A percentile compares a stretch with the other conserved stretches of the same genome.
These are phyloP conservation scores for Sorex maritimensis DNA, from an alignment of 2,797 vertebrate species.

Conservation along the genomic window DNA sequence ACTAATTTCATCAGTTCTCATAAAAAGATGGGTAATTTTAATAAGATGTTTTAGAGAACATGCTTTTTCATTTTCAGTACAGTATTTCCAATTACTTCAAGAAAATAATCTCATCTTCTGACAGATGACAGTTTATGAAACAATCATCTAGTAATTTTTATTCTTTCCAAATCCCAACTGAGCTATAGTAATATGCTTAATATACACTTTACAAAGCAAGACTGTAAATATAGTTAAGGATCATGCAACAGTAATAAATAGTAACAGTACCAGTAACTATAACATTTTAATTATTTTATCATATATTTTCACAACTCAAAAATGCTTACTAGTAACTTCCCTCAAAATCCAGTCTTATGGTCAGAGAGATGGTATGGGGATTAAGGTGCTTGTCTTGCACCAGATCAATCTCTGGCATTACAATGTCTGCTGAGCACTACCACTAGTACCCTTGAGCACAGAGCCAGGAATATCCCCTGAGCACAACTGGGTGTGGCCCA, in stretches of 20 bases:
- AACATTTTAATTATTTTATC: neutral
- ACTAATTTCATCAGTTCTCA: constrained; percentile 67
- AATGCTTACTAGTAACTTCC: constrained; percentile 36
- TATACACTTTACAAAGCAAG: neutral
- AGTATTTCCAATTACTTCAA: constrained; percentile 66
- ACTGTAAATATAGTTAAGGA: neutral
- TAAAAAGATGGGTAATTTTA: constrained; percentile 67
- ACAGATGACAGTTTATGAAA: constrained; percentile 42
- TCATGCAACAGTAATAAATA: neutral
- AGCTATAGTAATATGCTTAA: constrained; percentile 31
- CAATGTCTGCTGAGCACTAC: too few relatives aligned
- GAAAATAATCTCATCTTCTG: constrained; percentile 51
- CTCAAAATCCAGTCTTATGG: constrained; percentile 51
- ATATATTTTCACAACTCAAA: constrained; percentile 34
- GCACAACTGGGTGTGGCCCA: too few relatives aligned
- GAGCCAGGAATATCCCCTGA: too few relatives aligned
- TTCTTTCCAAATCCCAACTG: constrained; percentile 27
- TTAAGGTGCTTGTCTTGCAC: neutral
- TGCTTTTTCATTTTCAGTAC: constrained; percentile 50
- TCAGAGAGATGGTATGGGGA: too few relatives aligned
- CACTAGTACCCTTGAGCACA: too few relatives aligned
- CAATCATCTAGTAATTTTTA: constrained; percentile 28
- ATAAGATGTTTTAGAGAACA: constrained; percentile 74
- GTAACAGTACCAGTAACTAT: neutral
- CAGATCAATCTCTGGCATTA: too few relatives aligned